phyloP scores from a whole-genome alignment of 2,888 invertebrate species.

The Sericinus montela region DNA sequence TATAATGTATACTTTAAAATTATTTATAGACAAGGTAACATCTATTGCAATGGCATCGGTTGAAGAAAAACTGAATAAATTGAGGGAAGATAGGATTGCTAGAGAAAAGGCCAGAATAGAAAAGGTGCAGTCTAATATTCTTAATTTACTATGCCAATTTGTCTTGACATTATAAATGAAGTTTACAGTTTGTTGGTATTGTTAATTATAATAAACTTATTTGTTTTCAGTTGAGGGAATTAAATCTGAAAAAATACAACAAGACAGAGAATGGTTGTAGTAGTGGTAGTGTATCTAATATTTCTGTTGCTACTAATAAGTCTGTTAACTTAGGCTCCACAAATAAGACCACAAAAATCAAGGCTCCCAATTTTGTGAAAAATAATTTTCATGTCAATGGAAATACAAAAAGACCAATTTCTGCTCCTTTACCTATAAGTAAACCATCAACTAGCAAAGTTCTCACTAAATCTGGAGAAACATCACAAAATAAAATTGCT shows the following conservation, averaged over 20 bases:
- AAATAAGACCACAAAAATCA: slow-evolving; percentile 18
- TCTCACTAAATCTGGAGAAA: neutral
- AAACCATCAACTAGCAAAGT: slow-evolving; percentile 7
- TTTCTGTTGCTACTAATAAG: slow-evolving; percentile 21
- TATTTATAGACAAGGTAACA: neutral
- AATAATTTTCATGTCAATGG: slow-evolving; percentile 34
- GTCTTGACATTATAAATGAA: no score
- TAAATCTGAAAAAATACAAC: slow-evolving; percentile 59
- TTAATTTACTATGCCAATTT: no score
- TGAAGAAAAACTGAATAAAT: slow-evolving; percentile 42
- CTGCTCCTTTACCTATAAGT: slow-evolving; percentile 27
- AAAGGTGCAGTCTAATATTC: slow-evolving; percentile 39
- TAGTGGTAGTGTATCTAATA: neutral
- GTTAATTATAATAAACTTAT: no score
- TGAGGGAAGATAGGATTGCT: slow-evolving; percentile 57
- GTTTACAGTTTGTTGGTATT: no score
- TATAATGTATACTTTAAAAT: no score
- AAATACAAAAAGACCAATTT: slow-evolving; percentile 31
- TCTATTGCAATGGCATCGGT: slow-evolving; percentile 33
- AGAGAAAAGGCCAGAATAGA: slow-evolving; percentile 63
- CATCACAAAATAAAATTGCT: neutral
- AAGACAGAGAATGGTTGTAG: slow-evolving; percentile 19
- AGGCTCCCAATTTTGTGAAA: slow-evolving; percentile 24
- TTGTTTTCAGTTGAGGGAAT: slow-evolving; percentile 46
- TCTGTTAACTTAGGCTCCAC: slow-evolving; percentile 24